Percentiles rank a stretch among this genome's conserved stretches.
Conservation (phyloP, 2,113 vertebrate species). For the Chionomys nivalis region DNA sequence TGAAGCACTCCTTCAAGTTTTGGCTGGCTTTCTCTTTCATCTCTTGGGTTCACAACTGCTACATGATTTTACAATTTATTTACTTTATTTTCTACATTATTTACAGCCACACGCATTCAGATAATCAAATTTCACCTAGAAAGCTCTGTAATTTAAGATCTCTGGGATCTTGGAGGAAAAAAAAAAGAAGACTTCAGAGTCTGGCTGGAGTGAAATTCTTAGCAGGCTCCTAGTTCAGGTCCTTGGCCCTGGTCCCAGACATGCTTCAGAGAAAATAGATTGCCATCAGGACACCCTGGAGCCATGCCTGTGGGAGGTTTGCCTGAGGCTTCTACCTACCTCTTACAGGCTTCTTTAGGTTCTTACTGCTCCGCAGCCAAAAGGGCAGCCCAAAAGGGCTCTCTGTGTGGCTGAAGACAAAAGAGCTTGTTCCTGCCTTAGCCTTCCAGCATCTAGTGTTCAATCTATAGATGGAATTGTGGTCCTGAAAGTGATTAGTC, state of each 20-base stretch:
- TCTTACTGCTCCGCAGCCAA: not conserved
- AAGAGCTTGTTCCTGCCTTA: not conserved
- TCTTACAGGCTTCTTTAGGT: too few species aligned
- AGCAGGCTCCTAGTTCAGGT: not conserved
- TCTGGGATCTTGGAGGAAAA: not conserved
- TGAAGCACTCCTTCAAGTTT: rapidly evolving
- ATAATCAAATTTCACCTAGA: not conserved
- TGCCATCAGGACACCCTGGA: too few species aligned
- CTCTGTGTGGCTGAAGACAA: not conserved
- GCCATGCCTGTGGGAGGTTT: too few species aligned
- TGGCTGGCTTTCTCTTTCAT: not conserved
- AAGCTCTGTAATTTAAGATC: not conserved
- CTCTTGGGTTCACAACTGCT: not conserved
- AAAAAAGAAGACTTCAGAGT: not conserved
- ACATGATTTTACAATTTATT: not conserved
- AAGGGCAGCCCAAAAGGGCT: too few species aligned
- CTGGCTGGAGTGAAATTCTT: not conserved
- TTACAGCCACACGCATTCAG: not conserved
- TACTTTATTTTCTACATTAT: not conserved
- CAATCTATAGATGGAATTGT: not conserved
- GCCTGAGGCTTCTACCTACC: not conserved
- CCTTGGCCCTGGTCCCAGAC: not conserved
- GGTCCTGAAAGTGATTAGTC: not conserved
- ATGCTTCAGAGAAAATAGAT: not conserved
- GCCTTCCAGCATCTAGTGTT: not conserved